Percentiles rank a stretch among this genome's conserved stretches.
phyloP scores from a whole-genome alignment of 2,888 invertebrate species.

The Strigamia maritima region DNA sequence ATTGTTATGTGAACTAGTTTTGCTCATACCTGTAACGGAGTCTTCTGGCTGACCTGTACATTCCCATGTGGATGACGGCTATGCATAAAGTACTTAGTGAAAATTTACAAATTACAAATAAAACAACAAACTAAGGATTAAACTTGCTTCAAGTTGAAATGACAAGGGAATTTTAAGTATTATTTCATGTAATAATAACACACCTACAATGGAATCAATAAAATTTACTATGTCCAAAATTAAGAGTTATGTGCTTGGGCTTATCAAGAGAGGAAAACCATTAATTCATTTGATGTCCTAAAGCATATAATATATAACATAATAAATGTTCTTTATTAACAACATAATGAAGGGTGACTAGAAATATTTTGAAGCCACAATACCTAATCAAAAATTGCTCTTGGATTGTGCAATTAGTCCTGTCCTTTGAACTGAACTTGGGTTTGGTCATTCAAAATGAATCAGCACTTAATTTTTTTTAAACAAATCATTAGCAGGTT shows the following conservation, averaged over 20 bases:
- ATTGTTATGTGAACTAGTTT: no score
- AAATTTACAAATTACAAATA: no score
- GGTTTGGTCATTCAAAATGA: not conserved
- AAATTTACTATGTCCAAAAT: not conserved
- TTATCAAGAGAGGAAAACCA: not conserved
- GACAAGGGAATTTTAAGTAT: no score
- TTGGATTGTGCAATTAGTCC: not conserved
- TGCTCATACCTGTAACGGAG: no score
- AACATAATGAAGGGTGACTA: conserved; percentile 24
- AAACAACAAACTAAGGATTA: no score
- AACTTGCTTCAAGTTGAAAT: no score
- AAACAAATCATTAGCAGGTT: not conserved
- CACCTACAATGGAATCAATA: not conserved
- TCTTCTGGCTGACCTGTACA: no score
- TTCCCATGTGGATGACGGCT: no score
- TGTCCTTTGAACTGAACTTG: not conserved
- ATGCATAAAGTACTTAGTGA: no score
- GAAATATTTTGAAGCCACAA: not conserved
- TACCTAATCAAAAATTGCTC: not conserved
- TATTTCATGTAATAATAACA: no score
- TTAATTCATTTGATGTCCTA: not conserved
- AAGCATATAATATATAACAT: not conserved
- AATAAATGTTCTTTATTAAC: conserved; percentile 1
- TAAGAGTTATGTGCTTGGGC: not conserved
- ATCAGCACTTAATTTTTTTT: not conserved